These are phyloP conservation scores for Corydoras maculifer DNA, from an alignment of 2,113 vertebrate species.

Conservation along the genomic window DNA sequence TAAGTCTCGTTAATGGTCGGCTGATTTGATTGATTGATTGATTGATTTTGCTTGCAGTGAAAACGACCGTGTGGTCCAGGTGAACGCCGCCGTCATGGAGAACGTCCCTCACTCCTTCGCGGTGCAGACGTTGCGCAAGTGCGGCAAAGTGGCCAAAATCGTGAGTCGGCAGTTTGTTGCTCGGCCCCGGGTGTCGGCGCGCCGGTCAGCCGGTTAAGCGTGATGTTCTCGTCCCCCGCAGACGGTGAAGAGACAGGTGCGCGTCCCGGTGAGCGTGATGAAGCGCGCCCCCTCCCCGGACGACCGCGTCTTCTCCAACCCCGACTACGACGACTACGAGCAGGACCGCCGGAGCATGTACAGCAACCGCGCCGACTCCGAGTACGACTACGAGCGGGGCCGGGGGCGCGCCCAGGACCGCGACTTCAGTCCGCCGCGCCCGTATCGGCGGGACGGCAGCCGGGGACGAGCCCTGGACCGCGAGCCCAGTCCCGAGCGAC, in stretches of 20 bases:
- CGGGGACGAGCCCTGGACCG: slow-evolving; percentile 69
- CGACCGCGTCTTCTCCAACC: slow-evolving; percentile 71
- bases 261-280: slow-evolving; percentile 63
- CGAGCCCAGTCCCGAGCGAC: slow-evolving; percentile 61
- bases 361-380: slow-evolving; percentile 58
- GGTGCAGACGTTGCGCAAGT: slow-evolving; percentile 90
- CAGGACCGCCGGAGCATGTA: slow-evolving; percentile 72
- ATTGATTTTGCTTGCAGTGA: slow-evolving; percentile 67
- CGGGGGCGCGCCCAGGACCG: slow-evolving; percentile 61
- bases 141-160: slow-evolving; percentile 90
- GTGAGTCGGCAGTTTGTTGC: slow-evolving; percentile 65
- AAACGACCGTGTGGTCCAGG: slow-evolving; percentile 85
- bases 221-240: slow-evolving; percentile 39
- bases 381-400: slow-evolving; percentile 51
- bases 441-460: slow-evolving; percentile 67
- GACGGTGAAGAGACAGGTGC: slow-evolving; percentile 84
- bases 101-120: slow-evolving; percentile 86
- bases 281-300: slow-evolving; percentile 70
- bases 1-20: background rate
- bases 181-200: background rate
- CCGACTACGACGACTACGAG: slow-evolving; percentile 74
- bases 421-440: slow-evolving; percentile 65
- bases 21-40: background rate
- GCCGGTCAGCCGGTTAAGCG: background rate
- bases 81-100: slow-evolving; percentile 87